Evolutionary conservation across 2,888 invertebrate species (phyloP).

Genomic region (Epirrita christyi): DNA sequence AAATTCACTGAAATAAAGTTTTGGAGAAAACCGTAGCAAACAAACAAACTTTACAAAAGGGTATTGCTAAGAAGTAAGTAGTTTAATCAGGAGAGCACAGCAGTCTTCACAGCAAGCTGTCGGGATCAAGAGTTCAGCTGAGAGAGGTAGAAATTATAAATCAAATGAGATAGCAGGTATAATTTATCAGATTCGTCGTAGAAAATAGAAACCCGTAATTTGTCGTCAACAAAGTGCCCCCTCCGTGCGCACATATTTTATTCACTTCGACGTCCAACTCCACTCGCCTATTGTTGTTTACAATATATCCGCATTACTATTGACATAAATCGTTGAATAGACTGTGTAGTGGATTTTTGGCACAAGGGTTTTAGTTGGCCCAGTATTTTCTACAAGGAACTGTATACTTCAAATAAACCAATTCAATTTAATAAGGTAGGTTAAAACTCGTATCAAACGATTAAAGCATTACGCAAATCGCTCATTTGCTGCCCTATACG

Average conservation of each 20-base stretch:
- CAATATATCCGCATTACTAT: constrained; percentile 42
- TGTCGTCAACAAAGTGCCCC: constrained; percentile 65
- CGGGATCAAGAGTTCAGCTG: constrained; percentile 15
- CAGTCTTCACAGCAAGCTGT: constrained; percentile 7
- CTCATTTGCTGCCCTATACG: constrained; percentile 31
- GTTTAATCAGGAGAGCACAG: constrained; percentile 7
- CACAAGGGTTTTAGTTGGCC: constrained; percentile 8
- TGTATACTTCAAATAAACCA: no score
- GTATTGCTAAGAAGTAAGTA: constrained; percentile 9
- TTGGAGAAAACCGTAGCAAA: neutral
- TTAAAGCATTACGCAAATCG: constrained; percentile 12
- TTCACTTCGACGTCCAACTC: constrained; percentile 70
- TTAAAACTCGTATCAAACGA: no score
- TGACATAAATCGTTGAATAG: constrained; percentile 39
- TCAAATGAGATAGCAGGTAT: constrained; percentile 55
- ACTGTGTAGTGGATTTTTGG: constrained; percentile 30
- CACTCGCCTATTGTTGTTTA: constrained; percentile 58
- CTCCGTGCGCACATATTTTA: constrained; percentile 59
- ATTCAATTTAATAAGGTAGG: neutral
- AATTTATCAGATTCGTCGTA: constrained; percentile 58
- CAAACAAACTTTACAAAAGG: constrained; percentile 1
- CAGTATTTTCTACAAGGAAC: no score
- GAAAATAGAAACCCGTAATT: constrained; percentile 71
- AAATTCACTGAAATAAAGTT: neutral
- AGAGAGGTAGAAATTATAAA: constrained; percentile 18